Percentiles rank a stretch among this genome's conserved stretches.
Evolutionary conservation across 2,113 vertebrate species (phyloP).

Genomic region (Halcyon senegalensis): DNA sequence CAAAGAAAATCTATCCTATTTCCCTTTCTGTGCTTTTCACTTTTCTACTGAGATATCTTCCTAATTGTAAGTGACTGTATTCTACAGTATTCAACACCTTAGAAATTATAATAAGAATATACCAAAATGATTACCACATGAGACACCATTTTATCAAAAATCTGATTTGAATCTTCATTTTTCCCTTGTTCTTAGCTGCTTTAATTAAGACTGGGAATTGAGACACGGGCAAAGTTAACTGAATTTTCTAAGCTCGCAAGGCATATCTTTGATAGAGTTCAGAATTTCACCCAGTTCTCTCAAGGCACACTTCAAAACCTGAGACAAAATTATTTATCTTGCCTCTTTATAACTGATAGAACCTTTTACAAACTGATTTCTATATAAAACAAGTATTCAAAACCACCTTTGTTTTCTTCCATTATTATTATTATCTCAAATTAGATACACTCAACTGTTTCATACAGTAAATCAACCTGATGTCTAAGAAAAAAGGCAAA

Average conservation of each 20-base stretch:
- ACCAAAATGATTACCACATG: neutral
- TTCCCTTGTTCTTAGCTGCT: neutral
- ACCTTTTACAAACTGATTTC: neutral
- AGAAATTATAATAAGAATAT: neutral
- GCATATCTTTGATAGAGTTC: neutral
- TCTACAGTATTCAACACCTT: neutral
- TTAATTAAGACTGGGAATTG: slow-evolving; percentile 43
- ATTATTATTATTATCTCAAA: neutral
- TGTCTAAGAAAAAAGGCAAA: neutral
- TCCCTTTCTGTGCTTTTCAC: neutral
- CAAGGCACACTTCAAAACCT: neutral
- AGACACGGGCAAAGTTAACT: neutral
- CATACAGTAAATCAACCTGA: neutral
- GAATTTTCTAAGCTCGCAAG: neutral
- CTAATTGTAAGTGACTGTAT: neutral
- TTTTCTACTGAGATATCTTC: neutral
- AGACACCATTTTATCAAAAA: neutral
- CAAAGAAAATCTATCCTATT: neutral
- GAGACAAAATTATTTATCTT: neutral
- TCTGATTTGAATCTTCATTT: neutral
- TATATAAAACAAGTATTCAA: neutral
- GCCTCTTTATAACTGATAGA: neutral
- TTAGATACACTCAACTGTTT: neutral
- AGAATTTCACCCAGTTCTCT: neutral
- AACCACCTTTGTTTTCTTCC: neutral